Evolutionary conservation across 2,888 invertebrate species (phyloP).

Genomic region (Sarcophaga caerulescens): DNA sequence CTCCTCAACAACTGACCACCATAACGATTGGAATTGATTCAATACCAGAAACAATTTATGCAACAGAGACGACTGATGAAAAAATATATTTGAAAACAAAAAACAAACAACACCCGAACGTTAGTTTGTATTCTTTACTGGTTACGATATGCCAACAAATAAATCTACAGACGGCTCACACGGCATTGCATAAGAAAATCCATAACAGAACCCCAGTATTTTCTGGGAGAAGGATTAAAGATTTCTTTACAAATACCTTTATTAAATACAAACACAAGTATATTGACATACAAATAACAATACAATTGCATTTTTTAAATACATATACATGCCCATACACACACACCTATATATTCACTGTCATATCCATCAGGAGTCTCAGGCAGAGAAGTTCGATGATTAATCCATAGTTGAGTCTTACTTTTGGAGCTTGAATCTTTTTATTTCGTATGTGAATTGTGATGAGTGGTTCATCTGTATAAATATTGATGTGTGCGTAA

Average conservation of each 20-base stretch:
- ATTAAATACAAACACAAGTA: conserved; percentile 27
- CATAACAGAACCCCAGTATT: neutral
- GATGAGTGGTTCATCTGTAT: conserved; percentile 27
- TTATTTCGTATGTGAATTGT: no score
- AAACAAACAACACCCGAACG: neutral
- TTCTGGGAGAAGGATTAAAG: neutral
- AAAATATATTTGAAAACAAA: neutral
- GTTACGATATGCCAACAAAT: conserved; percentile 10
- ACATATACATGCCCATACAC: neutral
- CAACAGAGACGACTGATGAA: neutral
- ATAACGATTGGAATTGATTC: no score
- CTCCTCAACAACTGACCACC: no score
- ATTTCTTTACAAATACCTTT: conserved; percentile 20
- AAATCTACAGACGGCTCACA: no score
- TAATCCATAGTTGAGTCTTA: no score
- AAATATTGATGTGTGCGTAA: neutral
- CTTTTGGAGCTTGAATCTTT: no score
- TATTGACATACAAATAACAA: neutral
- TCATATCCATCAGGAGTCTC: conserved; percentile 3
- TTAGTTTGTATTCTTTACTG: conserved; percentile 13
- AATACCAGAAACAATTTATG: neutral
- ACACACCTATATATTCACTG: no score
- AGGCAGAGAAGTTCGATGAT: neutral
- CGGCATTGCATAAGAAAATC: no score
- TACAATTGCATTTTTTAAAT: neutral